These are phyloP conservation scores for Pediacus dermestoides DNA, from an alignment of 2,888 invertebrate species.

Conservation along the genomic window DNA sequence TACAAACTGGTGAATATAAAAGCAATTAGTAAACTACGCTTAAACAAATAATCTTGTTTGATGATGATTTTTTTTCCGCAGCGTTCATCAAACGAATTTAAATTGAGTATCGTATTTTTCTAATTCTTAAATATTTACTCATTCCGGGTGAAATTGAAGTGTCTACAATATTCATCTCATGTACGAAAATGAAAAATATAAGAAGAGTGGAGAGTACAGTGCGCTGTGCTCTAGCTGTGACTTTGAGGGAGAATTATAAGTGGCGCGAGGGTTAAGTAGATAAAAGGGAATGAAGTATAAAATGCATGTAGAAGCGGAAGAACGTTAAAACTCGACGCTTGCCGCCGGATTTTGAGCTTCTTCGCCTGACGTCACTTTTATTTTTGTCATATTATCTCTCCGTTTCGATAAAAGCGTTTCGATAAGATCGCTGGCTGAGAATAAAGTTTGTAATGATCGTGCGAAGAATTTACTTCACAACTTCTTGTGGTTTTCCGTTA, in stretches of 20 bases:
- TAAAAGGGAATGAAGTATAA: conserved; percentile 28
- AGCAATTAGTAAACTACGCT: no score
- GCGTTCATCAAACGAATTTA: no score
- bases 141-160: no score
- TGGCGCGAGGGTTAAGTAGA: conserved; percentile 25
- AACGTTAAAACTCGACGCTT: conserved; percentile 24
- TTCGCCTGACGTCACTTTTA: conserved; percentile 20
- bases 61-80: no score
- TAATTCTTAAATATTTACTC: no score
- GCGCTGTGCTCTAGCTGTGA: conserved; percentile 3
- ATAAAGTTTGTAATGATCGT: conserved; percentile 19
- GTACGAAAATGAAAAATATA: background rate
- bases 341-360: conserved; percentile 20
- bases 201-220: no score
- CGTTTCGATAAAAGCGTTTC: conserved; percentile 16
- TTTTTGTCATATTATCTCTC: conserved; percentile 6
- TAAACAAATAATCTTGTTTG: no score
- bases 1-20: no score
- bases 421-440: conserved; percentile 13
- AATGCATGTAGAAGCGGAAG: conserved; percentile 24
- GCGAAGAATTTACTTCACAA: conserved; percentile 9
- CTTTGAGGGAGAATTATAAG: conserved; percentile 24
- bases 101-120: no score
- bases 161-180: no score
- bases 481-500: conserved; percentile 1